These are phyloP conservation scores for Pachyramphus minor DNA, from an alignment of 2,113 vertebrate species.

Conservation along the genomic window DNA sequence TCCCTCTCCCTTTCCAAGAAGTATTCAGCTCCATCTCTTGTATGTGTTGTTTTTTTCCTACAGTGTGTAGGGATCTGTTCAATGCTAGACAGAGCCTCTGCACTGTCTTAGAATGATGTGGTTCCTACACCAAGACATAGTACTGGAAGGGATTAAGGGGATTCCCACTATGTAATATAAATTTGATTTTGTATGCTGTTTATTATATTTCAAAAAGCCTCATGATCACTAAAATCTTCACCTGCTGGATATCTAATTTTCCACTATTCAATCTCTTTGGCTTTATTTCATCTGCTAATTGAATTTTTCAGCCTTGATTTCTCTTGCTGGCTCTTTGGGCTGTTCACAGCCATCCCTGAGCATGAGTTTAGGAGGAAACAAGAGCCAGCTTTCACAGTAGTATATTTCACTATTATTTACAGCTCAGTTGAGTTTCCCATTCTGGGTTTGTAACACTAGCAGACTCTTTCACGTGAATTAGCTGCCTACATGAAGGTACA, in stretches of 20 bases:
- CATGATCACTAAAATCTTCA: not conserved
- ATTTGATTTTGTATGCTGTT: not conserved
- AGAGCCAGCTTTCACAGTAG: not conserved
- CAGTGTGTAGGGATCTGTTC: not conserved
- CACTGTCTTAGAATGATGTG: accelerated
- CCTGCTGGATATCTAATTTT: not conserved
- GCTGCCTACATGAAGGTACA: not conserved
- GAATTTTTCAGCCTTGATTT: conserved; percentile 5
- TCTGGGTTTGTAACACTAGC: not conserved
- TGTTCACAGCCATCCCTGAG: not conserved
- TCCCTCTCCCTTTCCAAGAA: not conserved
- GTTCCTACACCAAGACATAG: not conserved
- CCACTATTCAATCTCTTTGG: not conserved
- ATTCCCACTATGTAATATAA: not conserved
- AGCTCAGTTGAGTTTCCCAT: not conserved
- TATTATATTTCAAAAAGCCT: not conserved
- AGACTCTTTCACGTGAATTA: conserved; percentile 2
- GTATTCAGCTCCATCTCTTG: not conserved
- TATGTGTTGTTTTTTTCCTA: not conserved
- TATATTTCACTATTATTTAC: conserved; percentile 5
- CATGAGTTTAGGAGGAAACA: not conserved
- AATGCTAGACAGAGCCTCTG: not conserved
- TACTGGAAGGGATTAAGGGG: not conserved
- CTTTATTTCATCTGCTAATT: conserved; percentile 4
- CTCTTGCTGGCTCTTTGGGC: not conserved